Conservation (phyloP, 2,888 invertebrate genomes). For the Prosapia bicincta region DNA sequence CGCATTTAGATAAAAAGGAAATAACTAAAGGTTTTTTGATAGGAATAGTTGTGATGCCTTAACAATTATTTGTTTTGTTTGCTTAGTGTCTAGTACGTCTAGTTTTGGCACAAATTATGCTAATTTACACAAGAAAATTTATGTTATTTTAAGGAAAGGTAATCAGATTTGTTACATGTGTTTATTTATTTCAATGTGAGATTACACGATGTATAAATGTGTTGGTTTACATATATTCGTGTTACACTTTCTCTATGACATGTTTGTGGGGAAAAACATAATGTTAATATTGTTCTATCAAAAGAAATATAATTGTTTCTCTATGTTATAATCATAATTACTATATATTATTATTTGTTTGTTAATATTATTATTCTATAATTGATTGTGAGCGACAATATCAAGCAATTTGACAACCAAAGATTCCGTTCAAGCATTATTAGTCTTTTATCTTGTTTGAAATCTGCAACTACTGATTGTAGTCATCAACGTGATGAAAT, state of each 20-base stretch:
- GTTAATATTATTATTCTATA: constrained; percentile 20
- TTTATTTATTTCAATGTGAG: neutral
- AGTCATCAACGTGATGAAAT: too few relatives aligned
- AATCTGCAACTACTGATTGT: constrained; percentile 21
- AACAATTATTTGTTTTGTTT: neutral
- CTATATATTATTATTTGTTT: constrained; percentile 20
- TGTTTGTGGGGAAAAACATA: neutral
- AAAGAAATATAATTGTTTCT: constrained; percentile 19
- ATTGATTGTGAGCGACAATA: constrained; percentile 26
- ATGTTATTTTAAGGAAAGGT: neutral
- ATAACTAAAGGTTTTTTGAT: neutral
- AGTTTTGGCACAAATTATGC: neutral
- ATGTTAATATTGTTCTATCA: neutral
- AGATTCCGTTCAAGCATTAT: constrained; percentile 19
- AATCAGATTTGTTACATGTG: neutral
- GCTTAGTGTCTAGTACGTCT: neutral
- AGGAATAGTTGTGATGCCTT: neutral
- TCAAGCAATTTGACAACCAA: constrained; percentile 19
- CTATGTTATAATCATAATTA: constrained; percentile 21
- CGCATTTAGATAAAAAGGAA: neutral
- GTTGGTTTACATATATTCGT: neutral
- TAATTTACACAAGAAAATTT: neutral
- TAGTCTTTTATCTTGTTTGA: constrained; percentile 4
- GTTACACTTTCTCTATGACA: neutral
- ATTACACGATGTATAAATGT: neutral